Conservation (phyloP, 2,113 vertebrate genomes). For the Aleadryas rufinucha region DNA sequence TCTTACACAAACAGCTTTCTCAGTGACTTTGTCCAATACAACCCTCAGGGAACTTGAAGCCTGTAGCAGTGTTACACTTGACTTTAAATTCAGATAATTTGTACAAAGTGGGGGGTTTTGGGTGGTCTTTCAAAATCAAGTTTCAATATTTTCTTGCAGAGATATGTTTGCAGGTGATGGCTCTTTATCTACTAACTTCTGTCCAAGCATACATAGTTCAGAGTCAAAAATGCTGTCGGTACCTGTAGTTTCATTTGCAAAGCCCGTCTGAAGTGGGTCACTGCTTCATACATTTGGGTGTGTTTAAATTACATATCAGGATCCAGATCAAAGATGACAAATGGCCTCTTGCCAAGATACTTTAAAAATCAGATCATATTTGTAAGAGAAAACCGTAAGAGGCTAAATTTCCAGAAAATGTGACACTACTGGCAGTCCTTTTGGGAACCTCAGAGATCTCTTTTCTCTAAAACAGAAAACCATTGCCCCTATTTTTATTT, state of each 20-base stretch:
- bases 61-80: neutral
- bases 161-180: neutral
- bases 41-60: neutral
- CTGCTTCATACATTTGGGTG: neutral
- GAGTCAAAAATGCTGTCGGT: neutral
- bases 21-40: neutral
- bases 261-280: neutral
- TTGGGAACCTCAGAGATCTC: neutral
- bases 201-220: neutral
- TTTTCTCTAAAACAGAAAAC: neutral
- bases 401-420: neutral
- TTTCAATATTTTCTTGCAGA: neutral
- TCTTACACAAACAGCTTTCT: neutral
- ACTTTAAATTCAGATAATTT: neutral
- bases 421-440: neutral
- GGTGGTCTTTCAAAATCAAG: neutral
- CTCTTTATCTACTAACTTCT: neutral
- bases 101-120: neutral
- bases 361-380: neutral
- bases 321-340: constrained; percentile 17
- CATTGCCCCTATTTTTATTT: neutral
- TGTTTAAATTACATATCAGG: constrained; percentile 21
- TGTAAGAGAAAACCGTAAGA: neutral
- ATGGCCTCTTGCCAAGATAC: neutral
- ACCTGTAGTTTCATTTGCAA: neutral